A percentile compares a stretch with the other conserved stretches of the same genome.
These are phyloP conservation scores for Cyprinodon variegatus DNA, from an alignment of 2,113 vertebrate genomes.

Conservation along the genomic window DNA sequence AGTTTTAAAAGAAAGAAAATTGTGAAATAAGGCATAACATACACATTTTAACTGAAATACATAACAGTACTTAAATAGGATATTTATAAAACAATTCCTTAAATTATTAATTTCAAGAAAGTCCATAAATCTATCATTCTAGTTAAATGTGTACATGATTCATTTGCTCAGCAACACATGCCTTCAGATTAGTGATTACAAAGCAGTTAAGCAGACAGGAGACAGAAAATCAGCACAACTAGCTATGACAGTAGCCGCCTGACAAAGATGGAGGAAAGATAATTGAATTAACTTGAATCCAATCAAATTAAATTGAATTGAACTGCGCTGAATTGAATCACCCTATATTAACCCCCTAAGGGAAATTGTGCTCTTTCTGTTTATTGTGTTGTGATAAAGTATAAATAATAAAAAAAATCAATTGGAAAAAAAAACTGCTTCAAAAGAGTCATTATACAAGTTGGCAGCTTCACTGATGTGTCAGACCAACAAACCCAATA, in stretches of 20 bases:
- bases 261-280: background rate
- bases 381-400: background rate
- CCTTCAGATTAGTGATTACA: conserved; percentile 3
- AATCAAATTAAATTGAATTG: background rate
- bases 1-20: background rate
- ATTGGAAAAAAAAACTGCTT: background rate
- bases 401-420: background rate
- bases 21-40: background rate
- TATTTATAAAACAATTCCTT: background rate
- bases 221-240: background rate
- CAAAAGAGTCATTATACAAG: background rate
- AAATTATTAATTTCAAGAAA: background rate
- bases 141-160: background rate
- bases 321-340: background rate
- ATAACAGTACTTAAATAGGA: background rate
- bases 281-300: conserved; percentile 1
- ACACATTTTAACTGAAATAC: background rate
- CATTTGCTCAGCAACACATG: background rate
- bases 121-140: background rate
- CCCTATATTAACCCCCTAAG: background rate
- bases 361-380: background rate
- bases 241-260: background rate
- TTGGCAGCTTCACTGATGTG: background rate
- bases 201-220: background rate
- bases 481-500: conserved; percentile 2